Percentiles rank a stretch among this genome's conserved stretches.
Conservation (phyloP, 2,888 invertebrate genomes). For the Lithophane leautieri region DNA sequence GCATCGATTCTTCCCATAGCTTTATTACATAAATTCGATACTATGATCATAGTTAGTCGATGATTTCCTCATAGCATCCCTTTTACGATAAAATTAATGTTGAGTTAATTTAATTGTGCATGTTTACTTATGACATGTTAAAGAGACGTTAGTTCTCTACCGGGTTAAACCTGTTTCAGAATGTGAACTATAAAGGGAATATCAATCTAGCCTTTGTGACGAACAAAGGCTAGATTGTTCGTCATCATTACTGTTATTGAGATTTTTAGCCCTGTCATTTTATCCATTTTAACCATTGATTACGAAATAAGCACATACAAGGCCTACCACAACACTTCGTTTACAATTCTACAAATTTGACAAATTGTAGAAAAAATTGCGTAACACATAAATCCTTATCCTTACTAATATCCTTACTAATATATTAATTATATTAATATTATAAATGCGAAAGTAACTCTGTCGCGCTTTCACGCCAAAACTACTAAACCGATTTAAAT, state of each 20-base stretch:
- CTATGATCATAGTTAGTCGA: background rate
- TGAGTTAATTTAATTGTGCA: constrained; percentile 2
- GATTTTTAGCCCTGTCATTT: background rate
- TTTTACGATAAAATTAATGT: constrained; percentile 25
- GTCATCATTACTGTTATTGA: background rate
- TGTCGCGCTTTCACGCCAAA: no score
- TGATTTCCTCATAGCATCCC: constrained; percentile 43
- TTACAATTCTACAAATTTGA: no score
- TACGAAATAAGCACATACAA: background rate
- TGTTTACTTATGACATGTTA: constrained; percentile 2
- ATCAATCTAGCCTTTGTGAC: constrained; percentile 19
- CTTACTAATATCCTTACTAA: no score
- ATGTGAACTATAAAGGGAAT: background rate
- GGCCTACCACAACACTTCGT: no score
- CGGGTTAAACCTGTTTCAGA: constrained; percentile 31
- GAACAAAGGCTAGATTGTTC: no score
- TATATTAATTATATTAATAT: no score
- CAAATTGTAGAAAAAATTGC: no score
- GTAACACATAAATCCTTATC: no score
- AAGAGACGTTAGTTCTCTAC: constrained; percentile 22
- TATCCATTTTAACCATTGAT: background rate
- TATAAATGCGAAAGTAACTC: no score
- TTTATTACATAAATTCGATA: constrained; percentile 4
- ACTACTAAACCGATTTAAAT: no score
- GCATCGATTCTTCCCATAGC: background rate